A percentile compares a stretch with the other conserved stretches of the same genome.
phyloP scores from a whole-genome alignment of 2,888 invertebrate species.

The Nemotelus nigrinus region DNA sequence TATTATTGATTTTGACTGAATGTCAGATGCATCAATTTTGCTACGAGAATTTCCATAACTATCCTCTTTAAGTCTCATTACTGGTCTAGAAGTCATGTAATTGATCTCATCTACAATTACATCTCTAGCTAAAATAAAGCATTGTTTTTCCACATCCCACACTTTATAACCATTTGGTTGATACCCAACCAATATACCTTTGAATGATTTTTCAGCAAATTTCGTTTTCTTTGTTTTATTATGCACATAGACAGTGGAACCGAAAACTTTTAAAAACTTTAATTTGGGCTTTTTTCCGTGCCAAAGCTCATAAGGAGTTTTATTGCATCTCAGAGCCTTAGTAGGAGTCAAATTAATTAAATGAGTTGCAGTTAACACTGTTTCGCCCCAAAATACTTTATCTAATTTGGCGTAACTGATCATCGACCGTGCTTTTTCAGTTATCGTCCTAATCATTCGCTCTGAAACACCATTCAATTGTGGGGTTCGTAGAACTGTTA shows the following conservation, averaged over 20 bases:
- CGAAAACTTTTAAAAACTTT: conserved; percentile 57
- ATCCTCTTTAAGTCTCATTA: background rate
- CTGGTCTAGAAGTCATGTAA: conserved; percentile 54
- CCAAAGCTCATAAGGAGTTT: conserved; percentile 60
- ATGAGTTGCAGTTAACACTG: conserved; percentile 59
- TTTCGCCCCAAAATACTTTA: conserved; percentile 56
- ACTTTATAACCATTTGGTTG: conserved; percentile 60
- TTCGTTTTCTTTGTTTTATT: too few relatives aligned
- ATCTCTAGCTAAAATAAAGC: conserved; percentile 57
- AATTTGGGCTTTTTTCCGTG: conserved; percentile 57
- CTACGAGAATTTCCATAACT: background rate
- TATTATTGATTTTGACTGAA: conserved; percentile 18
- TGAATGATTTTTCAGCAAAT: too few relatives aligned
- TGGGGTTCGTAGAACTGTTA: conserved; percentile 61
- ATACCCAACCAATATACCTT: too few relatives aligned
- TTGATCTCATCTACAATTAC: conserved; percentile 58
- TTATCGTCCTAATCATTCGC: conserved; percentile 59
- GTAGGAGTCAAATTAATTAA: conserved; percentile 60
- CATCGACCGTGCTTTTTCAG: conserved; percentile 58
- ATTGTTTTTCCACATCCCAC: conserved; percentile 55
- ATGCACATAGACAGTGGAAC: conserved; percentile 57
- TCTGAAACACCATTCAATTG: conserved; percentile 61
- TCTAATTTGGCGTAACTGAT: conserved; percentile 53
- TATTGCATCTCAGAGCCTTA: conserved; percentile 55
- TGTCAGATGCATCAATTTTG: conserved; percentile 35